Evolutionary conservation across 2,113 vertebrate genomes (phyloP), one percentile per base, ranked within the genome.

Genomic region (Anas platyrhynchos): DNA sequence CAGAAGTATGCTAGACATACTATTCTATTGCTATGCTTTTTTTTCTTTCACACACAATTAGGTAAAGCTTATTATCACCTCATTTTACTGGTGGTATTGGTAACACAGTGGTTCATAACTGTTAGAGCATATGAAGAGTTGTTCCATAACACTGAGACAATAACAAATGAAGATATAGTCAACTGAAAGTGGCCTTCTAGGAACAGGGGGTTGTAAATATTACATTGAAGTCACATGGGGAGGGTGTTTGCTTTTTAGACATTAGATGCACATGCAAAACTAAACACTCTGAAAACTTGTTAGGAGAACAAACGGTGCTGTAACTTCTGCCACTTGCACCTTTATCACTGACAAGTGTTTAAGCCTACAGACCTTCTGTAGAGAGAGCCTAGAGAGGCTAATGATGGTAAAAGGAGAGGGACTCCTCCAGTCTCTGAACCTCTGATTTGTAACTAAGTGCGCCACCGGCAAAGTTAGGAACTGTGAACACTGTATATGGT

Each of bases 401-500:
- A 26, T 1, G 34, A n/a, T 34, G 34, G 23, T 9, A 10, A 14
- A 63, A 55, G 38, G 48, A 58, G 43, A 58, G 32, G 13, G 54
- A 61, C 36, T 16, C 22, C 32, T 61, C 21, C 54, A 62, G 38
- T 2, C 46, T 27, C 32, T 7, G 46, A n/a, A 23, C 16, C 41
- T 58, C 77, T 50, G 1, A 0, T 21, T 46, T 10, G 29, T 27
- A 23, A 41, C 4, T 5, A 27, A 11, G 16, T 38, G 74, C 34
- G 38, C 23, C 73, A 79, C 48, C 36, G 38, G 11, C 9, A 4
- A 56, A 73, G 32, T 44, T 10, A 38, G 29, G 41, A 74, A 54
- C 20, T 1, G 4, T 23, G 58, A 41, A 52, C n/a, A 15, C 5
- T 0, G 1, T 10, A 36, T 12, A 6, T 5, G 23, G 20, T 52